A percentile compares a stretch with the other conserved stretches of the same genome.
Evolutionary conservation across 1,140 invertebrate species (phyloP).

Genomic region (Metopolophium dirhodum): DNA sequence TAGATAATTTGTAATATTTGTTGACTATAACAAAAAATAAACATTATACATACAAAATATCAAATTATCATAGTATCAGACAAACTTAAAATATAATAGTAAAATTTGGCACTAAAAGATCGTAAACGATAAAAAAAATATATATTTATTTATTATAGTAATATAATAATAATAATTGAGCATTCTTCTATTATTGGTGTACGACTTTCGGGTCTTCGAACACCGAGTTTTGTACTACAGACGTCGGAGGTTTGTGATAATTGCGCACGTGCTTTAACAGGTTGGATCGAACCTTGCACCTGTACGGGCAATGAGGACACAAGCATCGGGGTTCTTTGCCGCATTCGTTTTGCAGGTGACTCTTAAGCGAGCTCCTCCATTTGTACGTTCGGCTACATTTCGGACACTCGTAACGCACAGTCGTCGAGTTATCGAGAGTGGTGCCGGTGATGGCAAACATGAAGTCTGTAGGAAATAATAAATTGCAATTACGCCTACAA

Average conservation of each 20-base stretch:
- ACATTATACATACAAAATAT: constrained; percentile 4
- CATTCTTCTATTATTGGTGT: constrained; percentile 14
- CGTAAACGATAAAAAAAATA: constrained; percentile 41
- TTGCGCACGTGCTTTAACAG: constrained; percentile 60
- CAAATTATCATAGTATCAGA: constrained; percentile 29
- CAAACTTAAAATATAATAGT: constrained; percentile 53
- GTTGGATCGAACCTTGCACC: constrained; percentile 59
- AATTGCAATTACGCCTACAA: constrained; percentile 37
- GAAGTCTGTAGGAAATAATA: constrained; percentile 53
- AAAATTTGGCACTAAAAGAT: constrained; percentile 56
- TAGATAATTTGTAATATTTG: constrained; percentile 51
- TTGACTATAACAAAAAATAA: constrained; percentile 36
- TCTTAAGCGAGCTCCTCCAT: constrained; percentile 69
- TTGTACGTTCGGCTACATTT: constrained; percentile 69
- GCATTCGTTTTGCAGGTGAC: constrained; percentile 67
- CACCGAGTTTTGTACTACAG: not conserved
- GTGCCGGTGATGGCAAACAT: constrained; percentile 56
- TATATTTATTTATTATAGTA: not conserved
- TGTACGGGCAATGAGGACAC: constrained; percentile 64
- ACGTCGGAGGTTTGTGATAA: constrained; percentile 58
- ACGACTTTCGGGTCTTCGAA: constrained; percentile 9
- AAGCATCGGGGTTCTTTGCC: constrained; percentile 60
- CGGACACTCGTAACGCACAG: constrained; percentile 58
- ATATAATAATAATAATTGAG: constrained; percentile 24
- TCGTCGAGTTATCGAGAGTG: constrained; percentile 34